phyloP scores from a whole-genome alignment of 2,797 vertebrate genomes.

The Presbytis comata region DNA sequence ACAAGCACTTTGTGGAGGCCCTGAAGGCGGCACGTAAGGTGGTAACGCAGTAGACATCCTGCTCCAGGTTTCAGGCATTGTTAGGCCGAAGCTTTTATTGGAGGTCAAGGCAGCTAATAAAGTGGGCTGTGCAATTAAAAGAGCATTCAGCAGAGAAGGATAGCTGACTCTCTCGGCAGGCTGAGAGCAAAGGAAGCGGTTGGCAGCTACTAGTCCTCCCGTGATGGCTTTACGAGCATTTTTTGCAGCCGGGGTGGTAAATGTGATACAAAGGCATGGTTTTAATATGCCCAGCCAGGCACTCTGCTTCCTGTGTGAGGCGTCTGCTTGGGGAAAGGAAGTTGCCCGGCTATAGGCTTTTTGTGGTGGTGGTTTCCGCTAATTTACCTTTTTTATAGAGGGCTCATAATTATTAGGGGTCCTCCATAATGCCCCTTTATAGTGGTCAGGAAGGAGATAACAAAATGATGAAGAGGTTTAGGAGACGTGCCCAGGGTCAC shows the following conservation, averaged over 20 bases:
- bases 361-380: not conserved
- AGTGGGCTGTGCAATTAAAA: conserved; percentile 81
- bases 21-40: conserved; percentile 38
- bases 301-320: conserved; percentile 48
- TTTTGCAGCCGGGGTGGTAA: conserved; percentile 77
- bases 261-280: conserved; percentile 65
- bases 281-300: conserved; percentile 62
- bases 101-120: conserved; percentile 84
- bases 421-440: not conserved
- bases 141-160: conserved; percentile 76
- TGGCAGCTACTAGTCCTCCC: conserved; percentile 73
- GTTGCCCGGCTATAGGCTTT: not conserved
- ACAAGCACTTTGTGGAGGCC: not conserved
- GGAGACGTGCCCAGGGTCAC: not conserved
- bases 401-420: not conserved
- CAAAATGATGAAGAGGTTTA: not conserved
- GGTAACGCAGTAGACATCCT: conserved; percentile 39
- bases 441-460: not conserved
- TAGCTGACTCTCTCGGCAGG: conserved; percentile 65
- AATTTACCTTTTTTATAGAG: conserved; percentile 27
- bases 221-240: conserved; percentile 76
- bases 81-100: conserved; percentile 82
- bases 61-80: conserved; percentile 80
- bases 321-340: conserved; percentile 36
- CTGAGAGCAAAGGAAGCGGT: conserved; percentile 61